These are phyloP conservation scores for Petrocephalus zakoni DNA, from an alignment of 2,113 vertebrate genomes.

Conservation along the genomic window DNA sequence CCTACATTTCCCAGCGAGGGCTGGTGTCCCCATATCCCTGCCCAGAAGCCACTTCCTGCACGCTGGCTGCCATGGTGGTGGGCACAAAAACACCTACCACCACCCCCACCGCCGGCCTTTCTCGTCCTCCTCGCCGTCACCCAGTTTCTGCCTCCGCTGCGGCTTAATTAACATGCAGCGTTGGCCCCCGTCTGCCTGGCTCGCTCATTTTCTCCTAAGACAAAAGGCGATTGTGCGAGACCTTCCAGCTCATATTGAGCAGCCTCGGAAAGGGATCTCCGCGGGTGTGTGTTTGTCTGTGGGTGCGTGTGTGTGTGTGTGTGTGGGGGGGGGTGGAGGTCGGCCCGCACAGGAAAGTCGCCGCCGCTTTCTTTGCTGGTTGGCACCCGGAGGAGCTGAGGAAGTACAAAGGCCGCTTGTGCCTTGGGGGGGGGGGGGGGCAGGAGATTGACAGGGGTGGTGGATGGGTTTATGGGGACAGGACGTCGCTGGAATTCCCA, in stretches of 20 bases:
- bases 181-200: not conserved
- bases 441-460: conserved; percentile 19
- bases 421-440: conserved; percentile 27
- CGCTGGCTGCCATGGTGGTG: not conserved
- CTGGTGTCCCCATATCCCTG: not conserved
- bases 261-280: not conserved
- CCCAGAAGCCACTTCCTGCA: not conserved
- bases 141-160: not conserved
- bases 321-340: not conserved
- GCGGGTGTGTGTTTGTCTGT: not conserved
- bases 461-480: conserved; percentile 54
- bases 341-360: not conserved
- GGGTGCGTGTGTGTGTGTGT: conserved; percentile 5
- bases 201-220: conserved; percentile 20
- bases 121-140: not conserved
- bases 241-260: not conserved
- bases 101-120: not conserved
- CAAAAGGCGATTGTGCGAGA: conserved; percentile 17
- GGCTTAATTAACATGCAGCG: conserved; percentile 25
- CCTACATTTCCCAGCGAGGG: conserved; percentile 19
- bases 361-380: conserved; percentile 26
- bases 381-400: conserved; percentile 28
- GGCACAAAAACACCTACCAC: not conserved
- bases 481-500: conserved; percentile 49
- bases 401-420: conserved; percentile 50